Evolutionary conservation across 2,113 vertebrate genomes (phyloP).

Genomic region (Percina caprodes): DNA sequence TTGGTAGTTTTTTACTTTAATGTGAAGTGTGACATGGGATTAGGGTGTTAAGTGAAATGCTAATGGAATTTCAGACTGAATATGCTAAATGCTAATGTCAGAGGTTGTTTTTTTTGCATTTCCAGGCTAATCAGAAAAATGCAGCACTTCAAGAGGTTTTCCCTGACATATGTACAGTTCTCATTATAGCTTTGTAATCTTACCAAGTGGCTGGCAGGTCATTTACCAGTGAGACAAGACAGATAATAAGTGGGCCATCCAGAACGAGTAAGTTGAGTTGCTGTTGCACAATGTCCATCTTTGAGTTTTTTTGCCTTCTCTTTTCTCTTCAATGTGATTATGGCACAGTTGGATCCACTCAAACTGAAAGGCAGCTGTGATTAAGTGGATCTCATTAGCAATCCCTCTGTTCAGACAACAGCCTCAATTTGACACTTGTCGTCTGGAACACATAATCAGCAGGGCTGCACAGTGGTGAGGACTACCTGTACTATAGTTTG

Average conservation of each 20-base stretch:
- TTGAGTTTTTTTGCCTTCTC: constrained; percentile 15
- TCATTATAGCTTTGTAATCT: constrained; percentile 3
- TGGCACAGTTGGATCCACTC: constrained; percentile 36
- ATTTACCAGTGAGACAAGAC: constrained; percentile 24
- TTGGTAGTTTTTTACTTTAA: not conserved
- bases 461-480: not conserved
- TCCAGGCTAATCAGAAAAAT: not conserved
- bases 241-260: constrained; percentile 24
- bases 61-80: not conserved
- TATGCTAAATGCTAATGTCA: not conserved
- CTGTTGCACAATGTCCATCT: constrained; percentile 17
- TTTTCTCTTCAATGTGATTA: constrained; percentile 29
- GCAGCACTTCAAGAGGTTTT: not conserved
- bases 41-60: not conserved
- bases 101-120: not conserved
- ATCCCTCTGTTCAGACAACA: constrained; percentile 25
- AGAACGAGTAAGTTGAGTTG: not conserved
- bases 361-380: constrained; percentile 42
- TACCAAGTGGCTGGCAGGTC: constrained; percentile 2
- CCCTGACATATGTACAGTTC: constrained; percentile 6
- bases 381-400: constrained; percentile 57
- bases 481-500: constrained; percentile 2
- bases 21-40: constrained; percentile 23
- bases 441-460: constrained; percentile 18
- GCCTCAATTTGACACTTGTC: constrained; percentile 5